These are phyloP conservation scores for Phrynocephalus versicolor DNA, from an alignment of 2,113 vertebrate species.

Conservation along the genomic window DNA sequence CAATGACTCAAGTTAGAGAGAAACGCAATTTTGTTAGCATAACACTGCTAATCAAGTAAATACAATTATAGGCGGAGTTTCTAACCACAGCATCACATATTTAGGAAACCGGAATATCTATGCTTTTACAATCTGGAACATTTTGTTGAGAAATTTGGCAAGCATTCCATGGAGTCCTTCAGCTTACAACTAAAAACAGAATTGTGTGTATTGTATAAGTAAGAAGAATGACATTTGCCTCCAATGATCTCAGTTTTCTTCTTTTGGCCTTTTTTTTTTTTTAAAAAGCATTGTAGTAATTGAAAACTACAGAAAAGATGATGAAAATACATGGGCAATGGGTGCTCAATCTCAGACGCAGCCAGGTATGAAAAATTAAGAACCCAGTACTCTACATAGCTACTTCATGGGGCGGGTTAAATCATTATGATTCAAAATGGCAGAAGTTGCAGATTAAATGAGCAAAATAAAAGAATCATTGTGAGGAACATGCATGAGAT, in stretches of 20 bases:
- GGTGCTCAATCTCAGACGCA: background rate
- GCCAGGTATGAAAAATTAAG: background rate
- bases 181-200: background rate
- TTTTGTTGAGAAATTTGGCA: background rate
- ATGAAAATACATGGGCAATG: background rate
- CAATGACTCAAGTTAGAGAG: accelerated
- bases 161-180: background rate
- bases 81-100: constrained; percentile 59
- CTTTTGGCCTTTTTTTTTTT: too few species aligned
- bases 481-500: background rate
- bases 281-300: background rate
- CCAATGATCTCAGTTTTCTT: background rate
- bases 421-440: background rate
- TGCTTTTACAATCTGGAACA: background rate
- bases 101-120: constrained; percentile 14
- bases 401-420: background rate
- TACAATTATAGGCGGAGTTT: constrained; percentile 59
- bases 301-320: background rate
- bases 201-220: background rate
- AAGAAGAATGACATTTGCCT: background rate
- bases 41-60: constrained; percentile 41
- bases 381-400: background rate
- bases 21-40: constrained; percentile 28
- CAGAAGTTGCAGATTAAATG: background rate
- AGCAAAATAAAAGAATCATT: background rate